These are phyloP conservation scores for Poeciliopsis infans DNA, from an alignment of 2,797 vertebrate genomes.

Conservation along the genomic window DNA sequence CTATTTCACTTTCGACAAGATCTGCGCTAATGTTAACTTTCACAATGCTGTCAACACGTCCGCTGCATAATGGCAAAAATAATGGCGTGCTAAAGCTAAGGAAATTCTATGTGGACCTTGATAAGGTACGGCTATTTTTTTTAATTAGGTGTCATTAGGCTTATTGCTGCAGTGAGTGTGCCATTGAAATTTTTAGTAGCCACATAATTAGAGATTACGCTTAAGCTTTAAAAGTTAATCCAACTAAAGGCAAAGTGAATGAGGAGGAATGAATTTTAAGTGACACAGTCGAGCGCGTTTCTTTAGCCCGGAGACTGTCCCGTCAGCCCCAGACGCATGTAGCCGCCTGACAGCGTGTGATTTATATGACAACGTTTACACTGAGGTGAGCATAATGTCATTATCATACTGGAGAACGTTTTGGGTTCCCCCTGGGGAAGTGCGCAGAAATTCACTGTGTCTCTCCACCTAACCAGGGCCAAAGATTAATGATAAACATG, in stretches of 20 bases:
- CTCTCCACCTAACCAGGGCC: constrained; percentile 75
- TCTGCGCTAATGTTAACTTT: constrained; percentile 31
- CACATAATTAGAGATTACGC: constrained; percentile 64
- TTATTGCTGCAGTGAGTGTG: constrained; percentile 17
- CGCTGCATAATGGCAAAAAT: constrained; percentile 26
- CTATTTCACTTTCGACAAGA: constrained; percentile 47
- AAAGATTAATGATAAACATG: constrained; percentile 88
- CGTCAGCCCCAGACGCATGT: constrained; percentile 72
- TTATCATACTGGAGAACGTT: constrained; percentile 82
- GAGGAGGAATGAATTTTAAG: not conserved
- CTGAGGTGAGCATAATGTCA: constrained; percentile 75
- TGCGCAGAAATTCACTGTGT: constrained; percentile 77
- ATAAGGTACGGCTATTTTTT: constrained; percentile 36
- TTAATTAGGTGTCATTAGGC: constrained; percentile 26
- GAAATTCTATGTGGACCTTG: constrained; percentile 32
- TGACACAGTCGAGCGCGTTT: constrained; percentile 20
- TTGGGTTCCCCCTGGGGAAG: constrained; percentile 71
- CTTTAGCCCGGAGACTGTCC: constrained; percentile 73
- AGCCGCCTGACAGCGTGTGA: constrained; percentile 77
- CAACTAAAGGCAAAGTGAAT: not conserved
- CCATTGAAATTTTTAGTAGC: constrained; percentile 32
- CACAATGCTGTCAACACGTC: constrained; percentile 32
- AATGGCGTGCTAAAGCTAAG: constrained; percentile 25
- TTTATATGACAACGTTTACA: constrained; percentile 83
- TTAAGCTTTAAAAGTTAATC: constrained; percentile 47